phyloP scores from a whole-genome alignment of 2,888 invertebrate genomes.

The Drosophila dives region DNA sequence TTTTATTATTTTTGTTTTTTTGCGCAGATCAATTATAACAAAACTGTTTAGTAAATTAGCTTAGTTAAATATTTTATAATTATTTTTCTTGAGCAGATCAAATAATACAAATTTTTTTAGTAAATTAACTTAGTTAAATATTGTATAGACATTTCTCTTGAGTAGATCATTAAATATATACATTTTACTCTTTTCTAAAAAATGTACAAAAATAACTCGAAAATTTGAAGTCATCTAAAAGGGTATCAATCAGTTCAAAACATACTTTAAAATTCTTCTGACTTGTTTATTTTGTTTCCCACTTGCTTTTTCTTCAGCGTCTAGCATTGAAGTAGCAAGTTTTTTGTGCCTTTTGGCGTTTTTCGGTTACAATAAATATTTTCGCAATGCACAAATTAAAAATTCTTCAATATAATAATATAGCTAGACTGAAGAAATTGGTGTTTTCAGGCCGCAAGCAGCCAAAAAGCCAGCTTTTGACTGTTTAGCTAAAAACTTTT shows the following conservation, averaged over 20 bases:
- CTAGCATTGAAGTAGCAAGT: conserved; percentile 38
- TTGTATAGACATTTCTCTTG: too few relatives aligned
- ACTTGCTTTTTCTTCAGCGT: conserved; percentile 20
- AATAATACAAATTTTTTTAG: too few relatives aligned
- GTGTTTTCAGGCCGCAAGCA: conserved; percentile 43
- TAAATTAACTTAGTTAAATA: too few relatives aligned
- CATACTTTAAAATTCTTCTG: not conserved
- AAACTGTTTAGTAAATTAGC: too few relatives aligned
- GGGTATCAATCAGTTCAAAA: not conserved
- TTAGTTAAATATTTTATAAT: too few relatives aligned
- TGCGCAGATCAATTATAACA: too few relatives aligned
- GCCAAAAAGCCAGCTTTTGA: conserved; percentile 38
- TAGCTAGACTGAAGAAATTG: conserved; percentile 35
- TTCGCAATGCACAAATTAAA: conserved; percentile 79
- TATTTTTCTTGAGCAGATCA: too few relatives aligned
- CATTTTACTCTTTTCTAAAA: not conserved
- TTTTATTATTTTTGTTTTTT: too few relatives aligned
- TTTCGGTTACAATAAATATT: conserved; percentile 80
- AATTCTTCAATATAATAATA: conserved; percentile 72
- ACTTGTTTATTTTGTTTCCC: conserved; percentile 21
- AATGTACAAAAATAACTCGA: not conserved
- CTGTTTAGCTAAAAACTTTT: conserved; percentile 72
- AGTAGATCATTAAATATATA: not conserved
- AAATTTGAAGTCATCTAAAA: not conserved
- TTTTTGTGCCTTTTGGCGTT: conserved; percentile 58